Percentiles rank a stretch among this genome's conserved stretches.
Conservation (phyloP, 35 echinoderm and acorn worm species). For the Diadema setosum region DNA sequence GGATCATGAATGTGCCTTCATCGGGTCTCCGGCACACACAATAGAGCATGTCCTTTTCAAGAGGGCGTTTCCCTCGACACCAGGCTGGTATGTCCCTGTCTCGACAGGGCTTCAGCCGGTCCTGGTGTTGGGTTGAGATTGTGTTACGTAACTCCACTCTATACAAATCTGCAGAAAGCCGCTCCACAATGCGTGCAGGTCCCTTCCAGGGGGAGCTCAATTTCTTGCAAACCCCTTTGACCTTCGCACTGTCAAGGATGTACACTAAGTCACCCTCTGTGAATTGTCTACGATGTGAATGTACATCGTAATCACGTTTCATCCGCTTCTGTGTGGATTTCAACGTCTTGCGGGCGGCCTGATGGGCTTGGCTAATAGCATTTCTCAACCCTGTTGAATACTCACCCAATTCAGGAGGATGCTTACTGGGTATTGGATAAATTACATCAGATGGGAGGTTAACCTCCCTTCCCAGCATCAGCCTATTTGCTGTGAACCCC, state of each 20-base stretch:
- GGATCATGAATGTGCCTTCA: background rate
- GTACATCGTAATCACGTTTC: slow-evolving; percentile 34
- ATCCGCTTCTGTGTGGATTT: background rate
- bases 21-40: background rate
- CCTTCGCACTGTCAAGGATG: background rate
- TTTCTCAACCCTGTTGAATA: too few species aligned
- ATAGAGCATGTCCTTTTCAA: background rate
- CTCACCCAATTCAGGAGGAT: too few species aligned
- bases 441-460: too few species aligned
- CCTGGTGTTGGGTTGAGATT: background rate
- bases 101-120: background rate
- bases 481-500: slow-evolving; percentile 8
- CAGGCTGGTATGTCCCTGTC: background rate
- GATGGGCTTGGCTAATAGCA: too few species aligned
- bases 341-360: background rate
- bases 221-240: slow-evolving; percentile 38
- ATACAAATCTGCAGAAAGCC: background rate
- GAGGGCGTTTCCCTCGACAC: background rate
- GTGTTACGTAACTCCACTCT: background rate
- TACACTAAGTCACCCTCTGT: background rate
- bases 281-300: background rate
- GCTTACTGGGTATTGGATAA: too few species aligned
- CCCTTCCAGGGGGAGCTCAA: slow-evolving; percentile 35
- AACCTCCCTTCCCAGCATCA: too few species aligned
- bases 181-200: background rate